A percentile compares a stretch with the other conserved stretches of the same genome.
These are phyloP conservation scores for Odontocolon sp. DNA, from an alignment of 2,888 invertebrate genomes.

Conservation along the genomic window DNA sequence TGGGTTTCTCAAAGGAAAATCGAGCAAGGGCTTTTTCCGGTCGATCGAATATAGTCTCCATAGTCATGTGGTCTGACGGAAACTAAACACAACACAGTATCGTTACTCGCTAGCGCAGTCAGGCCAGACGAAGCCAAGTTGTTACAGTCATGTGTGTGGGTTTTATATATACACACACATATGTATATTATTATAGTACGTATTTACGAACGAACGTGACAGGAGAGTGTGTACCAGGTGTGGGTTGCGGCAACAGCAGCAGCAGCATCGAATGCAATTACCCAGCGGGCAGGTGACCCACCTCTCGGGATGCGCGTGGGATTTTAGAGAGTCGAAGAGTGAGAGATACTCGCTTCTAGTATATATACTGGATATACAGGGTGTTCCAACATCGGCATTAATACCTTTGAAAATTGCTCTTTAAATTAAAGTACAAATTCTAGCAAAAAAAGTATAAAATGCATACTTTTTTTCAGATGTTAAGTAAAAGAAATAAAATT, in stretches of 20 bases:
- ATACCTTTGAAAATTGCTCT: too few relatives aligned
- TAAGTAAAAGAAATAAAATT: too few relatives aligned
- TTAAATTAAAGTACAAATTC: too few relatives aligned
- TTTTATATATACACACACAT: background rate
- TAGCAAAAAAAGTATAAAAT: too few relatives aligned
- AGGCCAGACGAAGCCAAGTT: background rate
- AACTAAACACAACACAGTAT: background rate
- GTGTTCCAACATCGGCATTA: background rate
- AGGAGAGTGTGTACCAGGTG: conserved; percentile 51
- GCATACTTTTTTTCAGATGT: too few relatives aligned
- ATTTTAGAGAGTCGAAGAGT: conserved; percentile 63
- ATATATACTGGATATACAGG: background rate
- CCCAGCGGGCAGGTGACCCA: conserved; percentile 66
- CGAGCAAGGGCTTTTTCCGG: conserved; percentile 44
- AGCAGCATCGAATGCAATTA: conserved; percentile 62
- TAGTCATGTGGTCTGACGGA: background rate
- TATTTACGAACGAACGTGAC: background rate
- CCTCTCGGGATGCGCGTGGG: conserved; percentile 63
- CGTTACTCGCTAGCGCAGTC: conserved; percentile 3
- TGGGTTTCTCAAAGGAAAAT: conserved; percentile 53
- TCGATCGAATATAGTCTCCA: conserved; percentile 34
- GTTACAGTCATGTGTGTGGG: conserved; percentile 23
- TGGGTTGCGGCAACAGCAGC: conserved; percentile 53
- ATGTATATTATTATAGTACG: conserved; percentile 1
- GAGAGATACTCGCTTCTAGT: background rate